Base-by-base conservation (phyloP, 1,140 invertebrate species). In the Drosophila punjabiensis region DNA sequence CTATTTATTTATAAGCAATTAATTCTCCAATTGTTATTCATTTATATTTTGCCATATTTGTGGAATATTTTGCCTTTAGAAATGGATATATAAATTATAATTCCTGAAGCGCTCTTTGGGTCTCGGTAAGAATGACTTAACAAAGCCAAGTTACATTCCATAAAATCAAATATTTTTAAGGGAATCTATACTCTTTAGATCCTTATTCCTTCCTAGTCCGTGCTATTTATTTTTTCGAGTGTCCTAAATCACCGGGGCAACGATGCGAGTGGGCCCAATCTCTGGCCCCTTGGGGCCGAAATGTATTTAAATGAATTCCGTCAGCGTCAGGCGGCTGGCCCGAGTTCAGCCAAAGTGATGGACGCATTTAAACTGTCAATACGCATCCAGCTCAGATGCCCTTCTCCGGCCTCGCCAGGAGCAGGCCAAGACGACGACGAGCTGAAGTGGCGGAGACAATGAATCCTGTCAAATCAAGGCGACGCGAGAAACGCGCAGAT, bases 291-390 rank as follows among this genome's bases (percentile, higher is more conserved):
- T 63, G 82, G 75, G 86, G 73, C 80, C 66, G 55, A 89, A 92
- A 92, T 92, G 82, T 92, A 92, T 92, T 92, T 92, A 92, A 92
- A 92, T 92, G 90, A 92, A 92, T 92, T 92, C 90, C 83, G 79
- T 79, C 86, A 90, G 67, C 74, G 65, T 74, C 70, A 50, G 63
- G 18, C 37, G 63, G 14, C 37, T 47, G 53, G 9, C 33, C 16
- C 50, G 41, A 52, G 68, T 37, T 67, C 52, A 56, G 56, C 60
- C 62, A 68, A 85, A 78, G 80, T 92, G 90, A 92, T 88, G 90
- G 90, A 90, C 90, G 91, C 90, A 92, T 92, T 92, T 92, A 92
- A 92, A 84, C 86, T 92, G 90, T 92, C 90, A 92, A 92, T 88
- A 91, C 86, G 76, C 81, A 92, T 92, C 69, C 78, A 71, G 81